Evolutionary conservation across 2,113 vertebrate species (phyloP).

Genomic region (Gnathonemus echidnorhynchus): DNA sequence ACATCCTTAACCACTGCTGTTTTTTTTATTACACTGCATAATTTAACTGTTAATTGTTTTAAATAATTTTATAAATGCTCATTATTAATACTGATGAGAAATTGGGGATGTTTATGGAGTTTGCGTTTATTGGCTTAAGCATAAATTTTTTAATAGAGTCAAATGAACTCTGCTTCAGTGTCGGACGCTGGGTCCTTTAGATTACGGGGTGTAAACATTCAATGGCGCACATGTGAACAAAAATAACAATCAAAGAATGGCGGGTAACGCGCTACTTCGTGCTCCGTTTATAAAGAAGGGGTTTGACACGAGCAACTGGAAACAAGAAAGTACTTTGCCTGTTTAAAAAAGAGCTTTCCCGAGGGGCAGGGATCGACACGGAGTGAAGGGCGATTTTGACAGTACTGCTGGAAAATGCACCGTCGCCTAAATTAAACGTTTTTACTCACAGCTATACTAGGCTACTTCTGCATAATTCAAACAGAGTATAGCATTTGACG

Average conservation of each 20-base stretch:
- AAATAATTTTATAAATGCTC: not conserved
- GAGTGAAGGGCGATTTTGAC: not conserved
- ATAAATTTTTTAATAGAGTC: not conserved
- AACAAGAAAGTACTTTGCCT: slow-evolving; percentile 25
- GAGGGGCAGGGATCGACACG: not conserved
- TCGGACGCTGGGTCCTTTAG: not conserved
- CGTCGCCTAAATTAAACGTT: not conserved
- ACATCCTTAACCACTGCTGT: not conserved
- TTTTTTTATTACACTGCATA: not conserved
- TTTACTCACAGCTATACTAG: not conserved
- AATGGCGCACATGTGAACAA: slow-evolving; percentile 30
- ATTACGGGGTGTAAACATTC: not conserved
- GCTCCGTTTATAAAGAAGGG: slow-evolving; percentile 34
- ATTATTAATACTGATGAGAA: not conserved
- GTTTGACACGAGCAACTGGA: slow-evolving; percentile 21
- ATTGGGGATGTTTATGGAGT: not conserved
- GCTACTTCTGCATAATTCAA: not conserved
- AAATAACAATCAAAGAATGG: slow-evolving; percentile 30
- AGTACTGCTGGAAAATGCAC: not conserved
- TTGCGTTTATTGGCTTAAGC: not conserved
- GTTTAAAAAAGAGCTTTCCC: slow-evolving; percentile 4
- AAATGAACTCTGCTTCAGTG: not conserved
- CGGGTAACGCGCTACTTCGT: slow-evolving; percentile 15
- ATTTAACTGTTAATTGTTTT: not conserved
- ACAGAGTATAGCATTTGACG: not conserved